These are phyloP conservation scores for Helleia helle DNA, from an alignment of 2,888 invertebrate species.

Conservation along the genomic window DNA sequence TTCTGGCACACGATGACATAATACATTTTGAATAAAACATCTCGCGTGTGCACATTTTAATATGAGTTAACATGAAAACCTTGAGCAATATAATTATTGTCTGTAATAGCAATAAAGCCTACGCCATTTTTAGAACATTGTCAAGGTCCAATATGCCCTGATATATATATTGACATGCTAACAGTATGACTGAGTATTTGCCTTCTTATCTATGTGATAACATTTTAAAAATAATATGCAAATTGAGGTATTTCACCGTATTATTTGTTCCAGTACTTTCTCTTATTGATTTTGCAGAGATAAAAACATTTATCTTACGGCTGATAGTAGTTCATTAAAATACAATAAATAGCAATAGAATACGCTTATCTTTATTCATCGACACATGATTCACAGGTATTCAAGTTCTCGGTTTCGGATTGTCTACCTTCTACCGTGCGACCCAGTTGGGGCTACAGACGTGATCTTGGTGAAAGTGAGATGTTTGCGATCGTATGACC, in stretches of 20 bases:
- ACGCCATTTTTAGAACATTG: constrained; percentile 42
- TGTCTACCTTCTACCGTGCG: constrained; percentile 36
- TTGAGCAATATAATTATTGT: constrained; percentile 35
- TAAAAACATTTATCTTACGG: too few species aligned
- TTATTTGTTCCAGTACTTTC: constrained; percentile 16
- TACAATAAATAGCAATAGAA: too few species aligned
- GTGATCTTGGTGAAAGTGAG: constrained; percentile 56
- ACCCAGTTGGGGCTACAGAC: constrained; percentile 41
- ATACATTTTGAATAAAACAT: constrained; percentile 3
- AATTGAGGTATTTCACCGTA: neutral
- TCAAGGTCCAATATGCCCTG: constrained; percentile 31
- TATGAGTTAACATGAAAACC: constrained; percentile 30
- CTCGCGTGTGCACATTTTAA: constrained; percentile 28
- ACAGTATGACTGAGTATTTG: neutral
- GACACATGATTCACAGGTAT: constrained; percentile 21
- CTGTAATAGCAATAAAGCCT: constrained; percentile 40
- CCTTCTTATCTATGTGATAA: constrained; percentile 3
- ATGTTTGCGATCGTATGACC: constrained; percentile 35
- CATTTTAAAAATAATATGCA: neutral
- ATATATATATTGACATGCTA: neutral
- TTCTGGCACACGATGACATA: neutral
- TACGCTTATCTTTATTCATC: too few species aligned
- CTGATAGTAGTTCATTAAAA: too few species aligned
- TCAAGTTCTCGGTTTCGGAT: constrained; percentile 23
- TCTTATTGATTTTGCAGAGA: neutral